Evolutionary conservation across 2,888 invertebrate genomes (phyloP).

Genomic region (Nymphalis c-album): DNA sequence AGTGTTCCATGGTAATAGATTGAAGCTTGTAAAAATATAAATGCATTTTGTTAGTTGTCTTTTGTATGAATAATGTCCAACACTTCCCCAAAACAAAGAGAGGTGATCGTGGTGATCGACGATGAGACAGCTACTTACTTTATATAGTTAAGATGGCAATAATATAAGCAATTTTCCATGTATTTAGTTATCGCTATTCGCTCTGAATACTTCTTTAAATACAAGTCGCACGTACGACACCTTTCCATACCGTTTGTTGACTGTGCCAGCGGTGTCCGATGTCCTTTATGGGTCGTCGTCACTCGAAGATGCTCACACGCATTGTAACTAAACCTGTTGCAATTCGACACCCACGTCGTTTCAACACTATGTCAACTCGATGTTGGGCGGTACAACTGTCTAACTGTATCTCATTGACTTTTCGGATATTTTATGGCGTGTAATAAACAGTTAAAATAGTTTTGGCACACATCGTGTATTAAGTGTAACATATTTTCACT

Average conservation of each 20-base stretch:
- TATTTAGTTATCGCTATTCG: slow-evolving; percentile 36
- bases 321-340: slow-evolving; percentile 42
- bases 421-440: slow-evolving; percentile 14
- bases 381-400: slow-evolving; percentile 13
- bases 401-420: slow-evolving; percentile 23
- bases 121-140: too few species aligned
- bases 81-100: too few species aligned
- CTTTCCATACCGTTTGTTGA: slow-evolving; percentile 40
- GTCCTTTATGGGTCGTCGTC: slow-evolving; percentile 44
- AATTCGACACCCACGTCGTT: slow-evolving; percentile 42
- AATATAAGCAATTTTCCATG: not conserved
- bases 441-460: not conserved
- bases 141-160: not conserved
- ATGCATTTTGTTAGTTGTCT: not conserved
- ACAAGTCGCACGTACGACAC: slow-evolving; percentile 32
- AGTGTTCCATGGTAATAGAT: not conserved
- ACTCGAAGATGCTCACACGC: slow-evolving; percentile 40
- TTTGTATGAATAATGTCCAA: not conserved
- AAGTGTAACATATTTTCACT: too few species aligned
- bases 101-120: too few species aligned
- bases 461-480: not conserved
- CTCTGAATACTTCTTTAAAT: slow-evolving; percentile 44
- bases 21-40: not conserved
- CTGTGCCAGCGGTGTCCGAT: slow-evolving; percentile 46
- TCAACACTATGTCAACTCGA: slow-evolving; percentile 31